These are phyloP conservation scores for Macrosoma leucophasiata DNA, from an alignment of 2,888 invertebrate genomes.

Conservation along the genomic window DNA sequence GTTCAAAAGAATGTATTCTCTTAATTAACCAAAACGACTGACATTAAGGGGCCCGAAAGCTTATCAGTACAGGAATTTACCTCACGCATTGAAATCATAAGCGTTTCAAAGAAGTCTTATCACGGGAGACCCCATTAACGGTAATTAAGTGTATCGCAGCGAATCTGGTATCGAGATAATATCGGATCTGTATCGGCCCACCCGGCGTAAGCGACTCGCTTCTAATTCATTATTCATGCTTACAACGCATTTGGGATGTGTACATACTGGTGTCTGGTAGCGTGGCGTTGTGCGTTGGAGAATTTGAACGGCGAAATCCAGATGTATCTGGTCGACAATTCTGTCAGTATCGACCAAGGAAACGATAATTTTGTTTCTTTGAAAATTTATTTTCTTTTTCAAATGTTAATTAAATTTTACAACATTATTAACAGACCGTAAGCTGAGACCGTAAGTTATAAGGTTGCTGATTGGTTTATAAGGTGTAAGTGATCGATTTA, in stretches of 20 bases:
- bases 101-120: conserved; percentile 64
- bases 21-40: conserved; percentile 57
- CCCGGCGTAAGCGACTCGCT: conserved; percentile 44
- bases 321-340: too few species aligned
- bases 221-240: conserved; percentile 67
- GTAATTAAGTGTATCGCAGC: conserved; percentile 69
- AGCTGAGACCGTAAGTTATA: too few species aligned
- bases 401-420: too few species aligned
- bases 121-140: conserved; percentile 54
- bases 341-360: too few species aligned
- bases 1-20: too few species aligned
- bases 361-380: too few species aligned
- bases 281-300: too few species aligned
- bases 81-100: conserved; percentile 72
- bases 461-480: too few species aligned
- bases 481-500: too few species aligned
- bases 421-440: too few species aligned
- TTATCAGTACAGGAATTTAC: conserved; percentile 43
- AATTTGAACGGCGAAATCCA: too few species aligned
- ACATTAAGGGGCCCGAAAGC: conserved; percentile 38
- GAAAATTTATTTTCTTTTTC: too few species aligned
- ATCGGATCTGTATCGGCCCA: conserved; percentile 64
- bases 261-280: conserved; percentile 15
- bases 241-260: conserved; percentile 37
- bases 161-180: conserved; percentile 63